Evolutionary conservation across 2,797 vertebrate genomes (phyloP).

Genomic region (Nothura maculosa): DNA sequence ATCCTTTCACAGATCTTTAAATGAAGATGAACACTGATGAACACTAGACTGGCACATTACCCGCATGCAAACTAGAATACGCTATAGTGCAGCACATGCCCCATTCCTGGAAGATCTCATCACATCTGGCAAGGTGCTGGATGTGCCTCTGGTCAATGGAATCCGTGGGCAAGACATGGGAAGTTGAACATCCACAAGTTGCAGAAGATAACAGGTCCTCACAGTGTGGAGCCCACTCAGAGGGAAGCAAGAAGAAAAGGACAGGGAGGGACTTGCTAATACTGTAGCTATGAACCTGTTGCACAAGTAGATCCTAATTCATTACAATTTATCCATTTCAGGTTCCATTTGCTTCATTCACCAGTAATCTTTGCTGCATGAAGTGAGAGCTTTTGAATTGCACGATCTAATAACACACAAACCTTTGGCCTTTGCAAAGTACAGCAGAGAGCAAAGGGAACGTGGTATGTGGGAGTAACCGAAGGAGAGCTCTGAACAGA

Average conservation of each 20-base stretch:
- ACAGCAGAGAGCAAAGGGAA: background rate
- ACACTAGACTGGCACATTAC: fast-evolving
- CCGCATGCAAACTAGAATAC: background rate
- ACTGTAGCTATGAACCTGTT: background rate
- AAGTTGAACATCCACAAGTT: background rate
- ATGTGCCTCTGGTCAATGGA: background rate
- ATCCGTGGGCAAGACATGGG: background rate
- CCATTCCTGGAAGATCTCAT: fast-evolving
- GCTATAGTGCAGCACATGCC: background rate
- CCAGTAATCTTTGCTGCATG: background rate
- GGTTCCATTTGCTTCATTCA: background rate
- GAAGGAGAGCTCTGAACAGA: background rate
- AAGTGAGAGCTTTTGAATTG: background rate
- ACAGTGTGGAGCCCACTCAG: background rate
- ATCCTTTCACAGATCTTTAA: background rate
- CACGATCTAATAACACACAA: background rate
- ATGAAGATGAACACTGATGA: fast-evolving
- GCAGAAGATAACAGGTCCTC: background rate
- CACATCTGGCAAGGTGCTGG: fast-evolving
- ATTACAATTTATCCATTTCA: background rate
- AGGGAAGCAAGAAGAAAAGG: background rate
- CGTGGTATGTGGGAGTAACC: background rate
- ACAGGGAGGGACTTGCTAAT: background rate
- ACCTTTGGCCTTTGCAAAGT: background rate
- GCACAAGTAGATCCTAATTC: fast-evolving